Base-by-base conservation (phyloP, 2,888 invertebrate genomes). In the Nymphalis urticae region DNA sequence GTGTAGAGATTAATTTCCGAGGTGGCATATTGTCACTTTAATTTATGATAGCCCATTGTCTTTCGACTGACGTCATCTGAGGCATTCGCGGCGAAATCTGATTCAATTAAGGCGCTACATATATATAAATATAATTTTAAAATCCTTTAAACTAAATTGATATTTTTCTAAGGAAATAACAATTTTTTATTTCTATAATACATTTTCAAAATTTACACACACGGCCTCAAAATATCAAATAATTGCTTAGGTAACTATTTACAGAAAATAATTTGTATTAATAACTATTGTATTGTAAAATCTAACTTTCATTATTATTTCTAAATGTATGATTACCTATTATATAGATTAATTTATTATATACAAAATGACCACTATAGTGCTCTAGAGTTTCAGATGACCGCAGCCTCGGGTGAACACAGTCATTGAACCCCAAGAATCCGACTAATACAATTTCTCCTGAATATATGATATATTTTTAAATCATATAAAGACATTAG, bases 21-120 rank as follows among this genome's bases (percentile, higher is more conserved):
- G 87, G 88, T 88, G 88, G 86, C 88, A 86, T 85, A 88, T 86
- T 90, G 90, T 89, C 90, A 90, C 85, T 83, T 83, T 89, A 85
- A 92, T 91, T 90, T 89, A 92, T 90, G 87, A 88, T 88, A 86
- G 78, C 76, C 88, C 89, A 90, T 92, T 92, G 91, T 91, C 84
- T 89, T 85, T 76, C 82, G 79, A 80, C 78, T 91, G 91, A 90
- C 89, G 87, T 90, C 87, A 90, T 82, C 70, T 68, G 69, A 72
- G 72, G 70, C 71, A 75, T 76, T 76, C 72, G 66, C 68, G 62
- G 70, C 66, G 69, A 73, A 82, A 85, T 86, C 82, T 82, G 83
- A 86, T 85, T 86, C 75, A 76, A 77, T 79, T 76, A 72, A 70
- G 69, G 62, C 69, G 19, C 59, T 68, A 32, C 56, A 27, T 66